Evolutionary conservation across 2,113 vertebrate species (phyloP), one percentile per base, ranked within the genome.

Genomic region (Channa maculata): DNA sequence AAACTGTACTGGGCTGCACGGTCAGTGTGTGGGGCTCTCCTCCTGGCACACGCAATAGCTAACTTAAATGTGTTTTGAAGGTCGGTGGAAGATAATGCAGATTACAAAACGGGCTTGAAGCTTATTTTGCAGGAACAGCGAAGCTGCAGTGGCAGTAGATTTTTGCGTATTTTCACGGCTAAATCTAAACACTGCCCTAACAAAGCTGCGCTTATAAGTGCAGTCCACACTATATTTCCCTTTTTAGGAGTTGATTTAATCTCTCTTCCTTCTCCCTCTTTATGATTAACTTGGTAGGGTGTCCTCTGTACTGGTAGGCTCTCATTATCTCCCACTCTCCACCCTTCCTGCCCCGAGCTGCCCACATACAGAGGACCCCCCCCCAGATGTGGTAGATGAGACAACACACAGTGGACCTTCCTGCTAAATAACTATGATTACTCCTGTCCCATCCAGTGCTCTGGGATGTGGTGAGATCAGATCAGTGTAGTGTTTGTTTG

Each of bases 281-380:
- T 66, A 2, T 87, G 82, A 75, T 82, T 64, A 59, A 15, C 9
- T 55, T 61, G 66, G 49, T 52, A 14, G 58, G 43, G 71, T 73
- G 72, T 68, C 72, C 69, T 75, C 65, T 69, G 52, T 49, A 10
- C 77, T 46, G 55, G 82, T 44, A 84, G 80, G 71, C 81, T 85
- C 50, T 88, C 60, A 89, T 89, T 87, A 88, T 79, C 68, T 66
- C 48, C 62, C 52, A 5, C 64, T 85, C 84, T 69, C 86, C 89
- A 89, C 88, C 86, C 88, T 87, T 90, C 86, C 85, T 86, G 83
- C 54, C 65, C 54, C 46, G 5, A 63, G 63, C 69, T 74, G 71
- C 77, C 77, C 69, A 65, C 77, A 84, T 43, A 38, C 57, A 77
- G 53, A 0, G 68, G 54, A 64, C 84, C 66, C 44, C 38, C 52